These are phyloP conservation scores for Brachyistius frenatus DNA, from an alignment of 2,113 vertebrate genomes.

Conservation along the genomic window DNA sequence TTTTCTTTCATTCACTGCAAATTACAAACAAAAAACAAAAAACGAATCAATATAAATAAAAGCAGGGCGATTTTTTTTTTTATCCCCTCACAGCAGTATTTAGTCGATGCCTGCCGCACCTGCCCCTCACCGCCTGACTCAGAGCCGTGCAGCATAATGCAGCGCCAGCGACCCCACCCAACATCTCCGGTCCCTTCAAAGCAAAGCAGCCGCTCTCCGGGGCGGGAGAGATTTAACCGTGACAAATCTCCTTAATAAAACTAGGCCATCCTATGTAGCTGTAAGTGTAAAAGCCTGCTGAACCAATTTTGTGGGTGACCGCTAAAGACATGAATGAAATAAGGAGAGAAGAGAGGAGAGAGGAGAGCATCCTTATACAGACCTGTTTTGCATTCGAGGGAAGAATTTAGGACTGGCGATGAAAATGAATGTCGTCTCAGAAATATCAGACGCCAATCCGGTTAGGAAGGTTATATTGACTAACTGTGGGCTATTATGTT, in stretches of 20 bases:
- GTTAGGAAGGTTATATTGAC: conserved; percentile 41
- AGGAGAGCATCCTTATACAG: conserved; percentile 38
- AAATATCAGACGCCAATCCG: conserved; percentile 21
- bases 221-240: conserved; percentile 47
- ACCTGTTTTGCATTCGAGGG: conserved; percentile 57
- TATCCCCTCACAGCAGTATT: conserved; percentile 12
- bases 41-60: neutral
- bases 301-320: conserved; percentile 54
- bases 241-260: conserved; percentile 56
- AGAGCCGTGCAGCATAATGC: conserved; percentile 85
- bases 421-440: conserved; percentile 41
- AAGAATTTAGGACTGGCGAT: conserved; percentile 53
- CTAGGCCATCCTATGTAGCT: conserved; percentile 45
- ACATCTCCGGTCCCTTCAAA: conserved; percentile 72
- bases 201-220: conserved; percentile 42
- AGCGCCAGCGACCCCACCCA: conserved; percentile 87
- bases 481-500: conserved; percentile 5
- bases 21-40: neutral
- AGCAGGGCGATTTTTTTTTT: neutral
- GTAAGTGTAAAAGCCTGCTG: conserved; percentile 15
- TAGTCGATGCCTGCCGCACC: conserved; percentile 74
- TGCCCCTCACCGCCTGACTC: conserved; percentile 73
- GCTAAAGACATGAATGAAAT: conserved; percentile 41
- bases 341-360: neutral
- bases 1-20: neutral